These are phyloP conservation scores for Pyralis farinalis DNA, from an alignment of 2,888 invertebrate species.

Conservation along the genomic window DNA sequence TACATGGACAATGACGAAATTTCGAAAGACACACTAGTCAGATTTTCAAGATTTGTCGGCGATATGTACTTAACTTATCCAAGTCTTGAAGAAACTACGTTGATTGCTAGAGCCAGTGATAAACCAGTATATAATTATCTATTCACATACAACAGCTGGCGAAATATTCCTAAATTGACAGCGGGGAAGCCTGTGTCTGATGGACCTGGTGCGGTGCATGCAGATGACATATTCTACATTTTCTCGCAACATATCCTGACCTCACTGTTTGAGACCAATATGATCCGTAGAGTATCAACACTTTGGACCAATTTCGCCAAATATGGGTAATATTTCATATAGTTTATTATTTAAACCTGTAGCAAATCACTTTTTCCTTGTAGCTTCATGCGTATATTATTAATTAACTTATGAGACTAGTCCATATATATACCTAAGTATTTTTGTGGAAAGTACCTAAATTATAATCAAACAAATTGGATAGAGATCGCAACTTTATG, in stretches of 20 bases:
- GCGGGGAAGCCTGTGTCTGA: not conserved
- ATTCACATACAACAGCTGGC: constrained; percentile 26
- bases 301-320: constrained; percentile 17
- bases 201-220: not conserved
- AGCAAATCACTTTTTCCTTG: too few species aligned
- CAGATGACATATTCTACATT: constrained; percentile 1
- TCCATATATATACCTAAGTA: too few species aligned
- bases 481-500: too few species aligned
- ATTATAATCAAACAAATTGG: too few species aligned
- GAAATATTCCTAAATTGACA: constrained; percentile 23
- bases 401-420: too few species aligned
- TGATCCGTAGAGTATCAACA: constrained; percentile 17
- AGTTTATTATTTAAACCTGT: too few species aligned
- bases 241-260: not conserved
- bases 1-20: constrained; percentile 42
- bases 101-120: constrained; percentile 17
- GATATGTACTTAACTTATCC: constrained; percentile 25
- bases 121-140: constrained; percentile 26
- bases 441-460: too few species aligned
- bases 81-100: constrained; percentile 19
- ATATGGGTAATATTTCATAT: constrained; percentile 6
- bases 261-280: constrained; percentile 2
- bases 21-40: constrained; percentile 33
- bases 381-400: too few species aligned
- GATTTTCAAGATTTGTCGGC: constrained; percentile 31